These are phyloP conservation scores for Cataglyphis altisquamis DNA, from an alignment of 2,888 invertebrate species.

Conservation along the genomic window DNA sequence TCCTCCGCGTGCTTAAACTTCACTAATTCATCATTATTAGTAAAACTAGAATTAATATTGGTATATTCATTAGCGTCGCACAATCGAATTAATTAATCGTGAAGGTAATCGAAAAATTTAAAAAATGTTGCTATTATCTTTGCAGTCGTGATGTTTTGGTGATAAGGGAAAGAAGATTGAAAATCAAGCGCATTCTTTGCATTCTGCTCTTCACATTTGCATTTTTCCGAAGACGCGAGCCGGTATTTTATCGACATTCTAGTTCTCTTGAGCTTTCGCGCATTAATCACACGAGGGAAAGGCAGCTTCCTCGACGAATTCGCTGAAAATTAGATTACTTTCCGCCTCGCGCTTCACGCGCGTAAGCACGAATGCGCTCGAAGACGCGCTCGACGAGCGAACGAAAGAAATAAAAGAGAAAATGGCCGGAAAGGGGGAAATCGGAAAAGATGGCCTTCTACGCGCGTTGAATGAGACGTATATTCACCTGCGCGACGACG, in stretches of 20 bases:
- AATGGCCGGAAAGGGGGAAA: neutral
- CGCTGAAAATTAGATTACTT: constrained; percentile 43
- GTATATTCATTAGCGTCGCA: neutral
- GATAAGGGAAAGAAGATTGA: neutral
- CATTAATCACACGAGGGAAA: constrained; percentile 26
- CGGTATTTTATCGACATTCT: constrained; percentile 10
- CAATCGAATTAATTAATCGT: neutral
- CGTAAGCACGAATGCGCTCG: constrained; percentile 26
- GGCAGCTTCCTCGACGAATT: constrained; percentile 24
- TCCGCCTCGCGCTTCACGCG: constrained; percentile 5
- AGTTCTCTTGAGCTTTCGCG: neutral
- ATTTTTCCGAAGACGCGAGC: neutral
- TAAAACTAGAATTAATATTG: neutral
- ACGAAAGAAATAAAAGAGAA: constrained; percentile 34
- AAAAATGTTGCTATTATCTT: neutral
- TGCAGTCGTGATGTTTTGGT: neutral
- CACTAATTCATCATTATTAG: neutral
- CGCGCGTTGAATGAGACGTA: constrained; percentile 35
- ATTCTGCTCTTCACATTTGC: neutral
- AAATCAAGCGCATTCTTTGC: neutral
- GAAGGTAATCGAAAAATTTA: neutral
- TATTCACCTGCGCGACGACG: constrained; percentile 34
- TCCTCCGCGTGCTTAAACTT: neutral
- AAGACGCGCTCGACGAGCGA: neutral
- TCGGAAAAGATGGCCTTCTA: neutral